Conservation (phyloP, 2,797 vertebrate genomes). For the Tinamus major region DNA sequence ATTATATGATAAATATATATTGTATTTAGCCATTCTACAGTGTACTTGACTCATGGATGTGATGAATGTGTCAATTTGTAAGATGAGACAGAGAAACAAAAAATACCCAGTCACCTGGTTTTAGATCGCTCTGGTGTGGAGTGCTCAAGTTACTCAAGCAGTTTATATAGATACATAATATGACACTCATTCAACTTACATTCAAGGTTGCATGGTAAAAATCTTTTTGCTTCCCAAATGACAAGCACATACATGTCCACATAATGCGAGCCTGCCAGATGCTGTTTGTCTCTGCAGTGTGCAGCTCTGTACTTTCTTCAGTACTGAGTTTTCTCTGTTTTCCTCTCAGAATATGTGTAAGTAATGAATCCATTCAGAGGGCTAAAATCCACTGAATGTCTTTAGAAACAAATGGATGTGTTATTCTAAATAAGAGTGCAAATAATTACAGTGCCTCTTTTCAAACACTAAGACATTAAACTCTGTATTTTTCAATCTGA, state of each 20-base stretch:
- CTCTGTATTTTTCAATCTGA: neutral
- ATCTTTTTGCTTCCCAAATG: neutral
- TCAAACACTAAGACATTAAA: constrained; percentile 9
- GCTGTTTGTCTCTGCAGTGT: neutral
- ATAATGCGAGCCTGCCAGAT: neutral
- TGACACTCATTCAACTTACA: neutral
- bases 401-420: neutral
- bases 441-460: neutral
- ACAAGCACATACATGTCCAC: neutral
- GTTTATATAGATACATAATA: neutral
- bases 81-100: neutral
- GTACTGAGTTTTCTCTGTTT: neutral
- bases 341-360: neutral
- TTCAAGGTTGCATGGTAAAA: constrained; percentile 17
- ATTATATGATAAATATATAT: neutral
- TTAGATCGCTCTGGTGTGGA: neutral
- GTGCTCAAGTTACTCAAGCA: neutral
- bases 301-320: neutral
- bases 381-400: neutral
- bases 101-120: neutral
- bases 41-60: neutral
- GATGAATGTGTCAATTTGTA: neutral
- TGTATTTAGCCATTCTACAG: neutral
- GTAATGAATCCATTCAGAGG: neutral
- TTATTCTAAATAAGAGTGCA: neutral